Conservation (phyloP, 2,888 invertebrate species). For the Teinopalpus imperialis region DNA sequence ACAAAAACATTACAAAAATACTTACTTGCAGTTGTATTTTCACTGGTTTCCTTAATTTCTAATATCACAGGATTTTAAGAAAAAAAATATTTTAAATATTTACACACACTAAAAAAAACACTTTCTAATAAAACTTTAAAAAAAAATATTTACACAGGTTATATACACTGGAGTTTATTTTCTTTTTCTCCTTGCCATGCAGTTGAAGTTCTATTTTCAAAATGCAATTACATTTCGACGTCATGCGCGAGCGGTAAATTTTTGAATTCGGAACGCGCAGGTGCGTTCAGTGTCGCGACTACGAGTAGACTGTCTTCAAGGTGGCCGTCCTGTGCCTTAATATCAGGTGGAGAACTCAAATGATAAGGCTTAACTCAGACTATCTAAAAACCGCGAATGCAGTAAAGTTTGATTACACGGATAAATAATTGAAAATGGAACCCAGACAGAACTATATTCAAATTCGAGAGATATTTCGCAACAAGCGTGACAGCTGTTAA, state of each 20-base stretch:
- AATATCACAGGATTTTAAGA: constrained; percentile 77
- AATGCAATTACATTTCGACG: constrained; percentile 38
- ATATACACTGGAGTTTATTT: constrained; percentile 50
- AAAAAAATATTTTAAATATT: constrained; percentile 40
- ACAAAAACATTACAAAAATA: constrained; percentile 39
- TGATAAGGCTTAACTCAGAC: constrained; percentile 46
- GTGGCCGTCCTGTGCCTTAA: constrained; percentile 50
- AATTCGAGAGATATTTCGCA: no score
- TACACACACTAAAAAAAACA: constrained; percentile 45
- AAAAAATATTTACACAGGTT: constrained; percentile 44
- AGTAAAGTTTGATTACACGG: constrained; percentile 2
- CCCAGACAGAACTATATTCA: no score
- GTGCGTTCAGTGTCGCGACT: constrained; percentile 47
- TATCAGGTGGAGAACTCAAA: constrained; percentile 67
- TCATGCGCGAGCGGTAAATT: constrained; percentile 27
- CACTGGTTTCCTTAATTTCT: constrained; percentile 55
- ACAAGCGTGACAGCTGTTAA: no score
- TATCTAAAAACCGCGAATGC: constrained; percentile 12
- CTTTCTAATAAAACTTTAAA: constrained; percentile 37
- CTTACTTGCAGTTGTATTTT: constrained; percentile 58
- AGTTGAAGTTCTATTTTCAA: constrained; percentile 39
- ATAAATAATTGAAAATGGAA: not conserved
- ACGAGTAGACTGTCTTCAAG: constrained; percentile 50
- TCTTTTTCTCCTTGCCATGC: constrained; percentile 40
- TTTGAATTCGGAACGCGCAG: constrained; percentile 38